phyloP scores from a whole-genome alignment of 1,140 invertebrate genomes.

The Thaumetopoea pityocampa region DNA sequence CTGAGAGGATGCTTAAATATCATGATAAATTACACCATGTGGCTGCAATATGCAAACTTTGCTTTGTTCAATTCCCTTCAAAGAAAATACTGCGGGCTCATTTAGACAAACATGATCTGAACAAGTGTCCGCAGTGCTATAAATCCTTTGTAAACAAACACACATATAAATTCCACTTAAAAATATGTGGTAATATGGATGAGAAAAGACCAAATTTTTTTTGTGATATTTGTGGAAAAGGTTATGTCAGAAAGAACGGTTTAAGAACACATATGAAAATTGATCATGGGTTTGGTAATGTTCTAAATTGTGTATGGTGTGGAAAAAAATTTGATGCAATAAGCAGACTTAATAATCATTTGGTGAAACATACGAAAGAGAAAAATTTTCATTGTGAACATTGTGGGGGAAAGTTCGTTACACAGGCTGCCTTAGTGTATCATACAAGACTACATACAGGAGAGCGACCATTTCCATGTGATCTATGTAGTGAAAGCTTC shows the following conservation, averaged over 20 bases:
- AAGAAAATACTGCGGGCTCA: slow-evolving; percentile 37
- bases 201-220: slow-evolving; percentile 30
- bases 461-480: slow-evolving; percentile 51
- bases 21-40: slow-evolving; percentile 40
- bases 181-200: slow-evolving; percentile 33
- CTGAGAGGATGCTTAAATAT: slow-evolving; percentile 36
- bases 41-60: slow-evolving; percentile 42
- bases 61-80: slow-evolving; percentile 43
- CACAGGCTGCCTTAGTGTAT: slow-evolving; percentile 42
- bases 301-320: slow-evolving; percentile 47
- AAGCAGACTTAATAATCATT: slow-evolving; percentile 45
- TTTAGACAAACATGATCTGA: slow-evolving; percentile 36
- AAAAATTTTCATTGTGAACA: slow-evolving; percentile 46
- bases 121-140: slow-evolving; percentile 35
- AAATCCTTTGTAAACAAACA: slow-evolving; percentile 38
- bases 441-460: slow-evolving; percentile 56
- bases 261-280: slow-evolving; percentile 45
- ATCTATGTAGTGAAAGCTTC: slow-evolving; percentile 50
- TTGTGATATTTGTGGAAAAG: slow-evolving; percentile 55
- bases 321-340: slow-evolving; percentile 52
- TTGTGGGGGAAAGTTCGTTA: slow-evolving; percentile 52
- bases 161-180: slow-evolving; percentile 34
- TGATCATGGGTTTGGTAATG: slow-evolving; percentile 49
- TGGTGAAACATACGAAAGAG: slow-evolving; percentile 54
- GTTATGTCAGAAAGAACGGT: slow-evolving; percentile 41